A percentile compares a stretch with the other conserved stretches of the same genome.
Conservation (phyloP, 2,888 invertebrate genomes). For the Conus canariensis region DNA sequence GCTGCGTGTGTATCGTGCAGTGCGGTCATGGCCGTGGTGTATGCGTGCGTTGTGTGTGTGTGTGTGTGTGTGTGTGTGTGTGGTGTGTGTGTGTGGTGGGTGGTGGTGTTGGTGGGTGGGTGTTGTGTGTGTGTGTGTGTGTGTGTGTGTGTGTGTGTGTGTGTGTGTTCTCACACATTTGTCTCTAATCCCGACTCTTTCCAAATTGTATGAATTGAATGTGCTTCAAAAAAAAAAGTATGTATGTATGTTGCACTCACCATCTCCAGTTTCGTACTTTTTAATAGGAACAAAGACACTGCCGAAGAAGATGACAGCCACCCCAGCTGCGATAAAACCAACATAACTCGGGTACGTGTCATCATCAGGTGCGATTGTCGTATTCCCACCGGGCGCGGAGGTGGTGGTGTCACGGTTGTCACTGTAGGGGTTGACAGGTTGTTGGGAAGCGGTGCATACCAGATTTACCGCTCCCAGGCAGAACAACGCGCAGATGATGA, state of each 20-base stretch:
- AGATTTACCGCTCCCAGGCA: constrained; percentile 5
- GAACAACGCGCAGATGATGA: not conserved
- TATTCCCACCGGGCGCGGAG: not conserved
- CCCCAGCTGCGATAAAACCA: constrained; percentile 77
- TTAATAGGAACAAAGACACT: constrained; percentile 80
- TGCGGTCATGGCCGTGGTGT: too few species aligned
- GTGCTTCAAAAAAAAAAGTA: too few species aligned
- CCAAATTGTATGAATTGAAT: too few species aligned
- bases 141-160: too few species aligned
- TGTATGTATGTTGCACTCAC: constrained; percentile 60
- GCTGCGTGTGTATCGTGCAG: too few species aligned
- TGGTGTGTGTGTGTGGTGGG: too few species aligned
- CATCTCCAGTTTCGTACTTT: constrained; percentile 79
- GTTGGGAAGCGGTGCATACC: not conserved
- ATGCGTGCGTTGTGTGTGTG: too few species aligned
- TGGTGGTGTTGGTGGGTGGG: too few species aligned
- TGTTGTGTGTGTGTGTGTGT: too few species aligned
- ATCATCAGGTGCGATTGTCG: not conserved
- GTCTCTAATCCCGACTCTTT: too few species aligned
- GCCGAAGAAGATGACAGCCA: constrained; percentile 79
- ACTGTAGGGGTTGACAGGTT: constrained; percentile 5
- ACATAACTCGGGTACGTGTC: constrained; percentile 61
- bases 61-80: too few species aligned
- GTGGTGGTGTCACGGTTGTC: not conserved
- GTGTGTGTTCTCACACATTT: too few species aligned